Evolutionary conservation across 2,797 vertebrate species (phyloP).

Genomic region (Varecia variegata): DNA sequence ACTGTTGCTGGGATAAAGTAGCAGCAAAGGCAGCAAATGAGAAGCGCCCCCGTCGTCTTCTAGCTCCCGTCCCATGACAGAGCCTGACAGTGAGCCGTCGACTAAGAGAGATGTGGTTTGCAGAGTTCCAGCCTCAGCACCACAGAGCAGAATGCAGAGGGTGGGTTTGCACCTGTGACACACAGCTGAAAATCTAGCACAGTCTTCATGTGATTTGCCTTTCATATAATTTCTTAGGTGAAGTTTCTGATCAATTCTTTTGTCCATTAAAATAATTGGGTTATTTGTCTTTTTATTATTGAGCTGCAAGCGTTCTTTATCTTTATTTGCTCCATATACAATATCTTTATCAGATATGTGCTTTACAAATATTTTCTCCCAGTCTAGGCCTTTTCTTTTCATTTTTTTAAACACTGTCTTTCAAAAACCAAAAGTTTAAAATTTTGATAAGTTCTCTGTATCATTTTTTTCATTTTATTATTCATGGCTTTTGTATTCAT

Average conservation of each 20-base stretch:
- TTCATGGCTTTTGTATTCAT: background rate
- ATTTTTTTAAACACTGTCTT: background rate
- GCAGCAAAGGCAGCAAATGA: no score
- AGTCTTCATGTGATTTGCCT: background rate
- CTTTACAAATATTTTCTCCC: background rate
- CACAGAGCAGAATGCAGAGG: background rate
- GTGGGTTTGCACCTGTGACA: background rate
- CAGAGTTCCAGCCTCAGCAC: background rate
- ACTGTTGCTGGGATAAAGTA: background rate
- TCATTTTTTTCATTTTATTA: background rate
- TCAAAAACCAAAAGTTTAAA: background rate
- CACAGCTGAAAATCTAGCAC: background rate
- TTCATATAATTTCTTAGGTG: no score
- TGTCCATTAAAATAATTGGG: background rate
- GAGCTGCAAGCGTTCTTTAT: background rate
- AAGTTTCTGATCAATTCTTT: background rate
- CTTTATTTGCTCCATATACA: background rate
- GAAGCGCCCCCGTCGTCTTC: no score
- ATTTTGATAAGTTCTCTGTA: background rate
- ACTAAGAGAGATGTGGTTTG: background rate
- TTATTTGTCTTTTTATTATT: background rate
- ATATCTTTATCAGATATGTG: background rate
- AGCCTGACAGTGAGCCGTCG: background rate
- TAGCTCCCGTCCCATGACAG: background rate
- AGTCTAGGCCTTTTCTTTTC: background rate